Conservation (phyloP, 1,140 invertebrate species). For the Heliconius congener region DNA sequence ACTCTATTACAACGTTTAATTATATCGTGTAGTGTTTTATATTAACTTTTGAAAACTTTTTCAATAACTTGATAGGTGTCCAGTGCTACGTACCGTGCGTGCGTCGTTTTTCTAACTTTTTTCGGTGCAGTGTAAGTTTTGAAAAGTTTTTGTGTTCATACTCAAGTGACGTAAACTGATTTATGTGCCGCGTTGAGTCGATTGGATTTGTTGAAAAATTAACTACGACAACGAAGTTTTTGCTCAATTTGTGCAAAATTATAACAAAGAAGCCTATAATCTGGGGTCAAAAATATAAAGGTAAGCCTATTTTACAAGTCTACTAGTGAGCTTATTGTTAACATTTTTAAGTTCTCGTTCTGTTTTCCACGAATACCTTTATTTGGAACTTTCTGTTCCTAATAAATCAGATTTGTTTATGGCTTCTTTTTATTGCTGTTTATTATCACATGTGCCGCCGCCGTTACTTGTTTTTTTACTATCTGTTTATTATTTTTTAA, state of each 20-base stretch:
- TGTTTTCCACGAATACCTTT: conserved; percentile 28
- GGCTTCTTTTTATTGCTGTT: conserved; percentile 36
- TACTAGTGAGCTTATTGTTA: neutral
- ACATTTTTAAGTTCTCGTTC: conserved; percentile 7
- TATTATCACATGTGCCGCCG: conserved; percentile 37
- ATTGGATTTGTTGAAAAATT: conserved; percentile 35
- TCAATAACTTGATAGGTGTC: conserved; percentile 27
- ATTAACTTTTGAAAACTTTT: conserved; percentile 32
- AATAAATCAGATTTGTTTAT: conserved; percentile 40
- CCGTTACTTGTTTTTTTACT: conserved; percentile 33
- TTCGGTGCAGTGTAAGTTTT: conserved; percentile 49
- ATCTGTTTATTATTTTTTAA: conserved; percentile 33
- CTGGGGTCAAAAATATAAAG: conserved; percentile 35
- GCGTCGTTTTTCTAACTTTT: conserved; percentile 40
- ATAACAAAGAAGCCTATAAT: conserved; percentile 14
- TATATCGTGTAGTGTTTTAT: conserved; percentile 49
- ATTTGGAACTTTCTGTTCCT: conserved; percentile 32
- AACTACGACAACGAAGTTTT: conserved; percentile 27
- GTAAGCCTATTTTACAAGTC: conserved; percentile 20
- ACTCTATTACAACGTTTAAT: conserved; percentile 53
- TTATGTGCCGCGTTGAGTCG: conserved; percentile 32
- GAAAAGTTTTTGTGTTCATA: conserved; percentile 44
- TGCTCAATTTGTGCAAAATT: conserved; percentile 24
- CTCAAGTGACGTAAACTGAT: conserved; percentile 38
- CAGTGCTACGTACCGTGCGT: conserved; percentile 40